These are phyloP conservation scores for Pomacea maculata DNA, from an alignment of 1,140 invertebrate genomes.

Conservation along the genomic window DNA sequence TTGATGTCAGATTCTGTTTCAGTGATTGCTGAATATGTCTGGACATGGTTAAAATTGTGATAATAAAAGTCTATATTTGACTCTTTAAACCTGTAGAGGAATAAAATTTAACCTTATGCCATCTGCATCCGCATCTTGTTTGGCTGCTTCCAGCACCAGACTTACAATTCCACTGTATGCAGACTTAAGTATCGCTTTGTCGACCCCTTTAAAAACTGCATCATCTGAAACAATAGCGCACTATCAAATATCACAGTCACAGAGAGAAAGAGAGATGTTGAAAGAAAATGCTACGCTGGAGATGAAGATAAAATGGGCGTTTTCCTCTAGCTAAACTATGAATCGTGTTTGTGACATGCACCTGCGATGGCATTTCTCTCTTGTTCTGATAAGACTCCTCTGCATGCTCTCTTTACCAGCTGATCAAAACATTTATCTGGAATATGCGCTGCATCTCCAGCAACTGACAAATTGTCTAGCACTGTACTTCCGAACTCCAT, in stretches of 20 bases:
- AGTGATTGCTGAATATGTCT: too few relatives aligned
- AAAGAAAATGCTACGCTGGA: background rate
- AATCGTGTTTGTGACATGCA: slow-evolving; percentile 4
- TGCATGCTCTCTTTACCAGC: slow-evolving; percentile 41
- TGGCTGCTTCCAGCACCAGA: slow-evolving; percentile 44
- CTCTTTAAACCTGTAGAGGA: too few relatives aligned
- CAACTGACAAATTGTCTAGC: slow-evolving; percentile 44
- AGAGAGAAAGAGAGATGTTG: background rate
- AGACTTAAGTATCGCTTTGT: slow-evolving; percentile 44
- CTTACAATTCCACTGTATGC: slow-evolving; percentile 40
- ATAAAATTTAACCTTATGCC: slow-evolving; percentile 32
- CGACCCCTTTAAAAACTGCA: slow-evolving; percentile 37
- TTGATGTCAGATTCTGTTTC: too few relatives aligned
- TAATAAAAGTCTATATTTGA: too few relatives aligned
- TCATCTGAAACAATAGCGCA: slow-evolving; percentile 33
- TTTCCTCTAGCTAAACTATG: background rate
- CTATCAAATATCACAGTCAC: background rate
- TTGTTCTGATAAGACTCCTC: slow-evolving; percentile 38
- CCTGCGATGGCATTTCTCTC: slow-evolving; percentile 37
- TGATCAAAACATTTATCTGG: slow-evolving; percentile 44
- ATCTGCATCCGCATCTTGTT: slow-evolving; percentile 43
- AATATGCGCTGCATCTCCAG: slow-evolving; percentile 47
- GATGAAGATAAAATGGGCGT: background rate
- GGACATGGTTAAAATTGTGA: too few relatives aligned
- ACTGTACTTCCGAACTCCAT: slow-evolving; percentile 25